Evolutionary conservation across 2,113 vertebrate genomes (phyloP).

Genomic region (Himantopus leucocephalus): DNA sequence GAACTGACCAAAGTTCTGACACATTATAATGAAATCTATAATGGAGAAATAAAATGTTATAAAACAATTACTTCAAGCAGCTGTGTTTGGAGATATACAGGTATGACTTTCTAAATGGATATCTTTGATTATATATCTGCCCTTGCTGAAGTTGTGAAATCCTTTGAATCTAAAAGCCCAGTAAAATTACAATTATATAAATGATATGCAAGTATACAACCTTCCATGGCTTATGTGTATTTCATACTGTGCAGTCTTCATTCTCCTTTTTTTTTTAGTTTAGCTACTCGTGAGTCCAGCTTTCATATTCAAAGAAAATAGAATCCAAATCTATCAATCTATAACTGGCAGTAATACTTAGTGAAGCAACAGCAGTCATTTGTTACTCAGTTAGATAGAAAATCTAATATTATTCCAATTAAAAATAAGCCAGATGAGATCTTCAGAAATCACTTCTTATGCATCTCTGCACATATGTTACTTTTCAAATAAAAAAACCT

Average conservation of each 20-base stretch:
- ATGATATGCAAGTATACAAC: neutral
- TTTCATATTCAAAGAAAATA: neutral
- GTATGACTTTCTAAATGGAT: neutral
- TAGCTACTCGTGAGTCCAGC: neutral
- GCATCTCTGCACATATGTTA: constrained; percentile 44
- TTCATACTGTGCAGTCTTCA: neutral
- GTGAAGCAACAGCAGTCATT: neutral
- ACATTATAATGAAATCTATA: neutral
- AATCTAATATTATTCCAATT: constrained; percentile 53
- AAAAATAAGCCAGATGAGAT: constrained; percentile 56
- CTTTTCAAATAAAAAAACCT: constrained; percentile 38
- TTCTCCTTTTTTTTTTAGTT: neutral
- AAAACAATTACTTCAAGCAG: neutral
- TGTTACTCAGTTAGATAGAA: neutral
- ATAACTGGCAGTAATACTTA: neutral
- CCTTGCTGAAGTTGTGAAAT: neutral
- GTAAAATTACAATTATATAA: neutral
- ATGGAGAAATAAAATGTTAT: neutral
- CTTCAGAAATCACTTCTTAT: constrained; percentile 40
- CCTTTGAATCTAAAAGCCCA: neutral
- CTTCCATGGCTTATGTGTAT: neutral
- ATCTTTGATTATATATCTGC: neutral
- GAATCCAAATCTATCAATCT: neutral
- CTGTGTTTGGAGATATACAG: neutral
- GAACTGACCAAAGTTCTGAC: neutral